A percentile compares a stretch with the other conserved stretches of the same genome.
These are phyloP conservation scores for Anguilla marmorata DNA, from an alignment of 2,797 vertebrate species.

Conservation along the genomic window DNA sequence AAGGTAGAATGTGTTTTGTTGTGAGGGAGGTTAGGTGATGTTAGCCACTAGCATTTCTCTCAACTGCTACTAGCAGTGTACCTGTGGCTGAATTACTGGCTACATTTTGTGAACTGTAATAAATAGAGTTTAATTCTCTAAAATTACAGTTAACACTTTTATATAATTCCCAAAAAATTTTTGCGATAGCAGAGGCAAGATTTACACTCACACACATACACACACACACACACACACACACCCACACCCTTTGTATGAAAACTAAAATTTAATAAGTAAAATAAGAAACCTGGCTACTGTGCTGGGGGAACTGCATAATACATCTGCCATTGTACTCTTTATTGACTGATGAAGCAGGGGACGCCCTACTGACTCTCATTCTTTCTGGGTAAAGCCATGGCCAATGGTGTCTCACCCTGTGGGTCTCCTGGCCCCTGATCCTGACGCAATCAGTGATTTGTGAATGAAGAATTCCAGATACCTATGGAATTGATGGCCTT, in stretches of 20 bases:
- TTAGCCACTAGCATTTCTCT: not conserved
- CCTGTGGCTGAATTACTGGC: not conserved
- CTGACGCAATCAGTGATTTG: not conserved
- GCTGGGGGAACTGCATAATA: not conserved
- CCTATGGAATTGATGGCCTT: not conserved
- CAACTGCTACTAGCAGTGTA: not conserved
- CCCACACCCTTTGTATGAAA: no score
- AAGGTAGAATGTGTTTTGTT: not conserved
- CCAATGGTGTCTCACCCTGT: not conserved
- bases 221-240: no score
- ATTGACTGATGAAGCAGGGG: no score
- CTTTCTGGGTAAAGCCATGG: not conserved
- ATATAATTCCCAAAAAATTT: not conserved
- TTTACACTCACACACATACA: no score
- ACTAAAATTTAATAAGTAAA: not conserved
- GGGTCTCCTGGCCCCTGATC: not conserved
- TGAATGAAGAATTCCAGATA: not conserved
- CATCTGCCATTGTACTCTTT: no score
- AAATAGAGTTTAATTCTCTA: no score
- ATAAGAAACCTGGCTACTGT: no score
- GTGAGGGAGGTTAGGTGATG: not conserved
- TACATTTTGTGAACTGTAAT: not conserved
- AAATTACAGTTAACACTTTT: not conserved
- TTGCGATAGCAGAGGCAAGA: not conserved
- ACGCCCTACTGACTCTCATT: not conserved